These are phyloP conservation scores for Sinocyclocheilus maitianheensis DNA, from an alignment of 2,113 vertebrate genomes.

Conservation along the genomic window DNA sequence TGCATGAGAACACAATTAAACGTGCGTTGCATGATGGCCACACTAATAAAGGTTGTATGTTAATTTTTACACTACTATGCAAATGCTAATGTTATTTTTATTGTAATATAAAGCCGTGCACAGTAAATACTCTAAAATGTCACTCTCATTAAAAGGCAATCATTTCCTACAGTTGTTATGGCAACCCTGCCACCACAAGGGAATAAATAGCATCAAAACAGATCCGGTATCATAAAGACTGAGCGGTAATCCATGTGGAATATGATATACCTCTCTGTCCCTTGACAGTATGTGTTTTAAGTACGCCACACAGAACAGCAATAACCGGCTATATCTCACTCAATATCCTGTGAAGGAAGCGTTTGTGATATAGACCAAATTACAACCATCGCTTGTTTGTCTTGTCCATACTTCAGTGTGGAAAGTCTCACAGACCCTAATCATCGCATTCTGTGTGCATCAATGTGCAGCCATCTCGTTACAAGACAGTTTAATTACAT, in stretches of 20 bases:
- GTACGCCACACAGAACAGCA: neutral
- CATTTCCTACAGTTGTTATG: slow-evolving; percentile 36
- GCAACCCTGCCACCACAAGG: slow-evolving; percentile 1
- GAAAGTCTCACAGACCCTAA: slow-evolving; percentile 7
- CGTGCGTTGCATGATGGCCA: neutral
- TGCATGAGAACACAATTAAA: neutral
- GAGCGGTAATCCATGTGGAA: slow-evolving; percentile 16
- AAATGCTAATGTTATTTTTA: slow-evolving; percentile 24
- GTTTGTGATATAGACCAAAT: slow-evolving; percentile 21
- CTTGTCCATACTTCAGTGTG: neutral
- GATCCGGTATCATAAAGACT: slow-evolving; percentile 31
- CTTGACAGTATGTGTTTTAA: neutral
- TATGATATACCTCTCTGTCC: slow-evolving; percentile 17
- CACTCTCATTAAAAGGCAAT: slow-evolving; percentile 39
- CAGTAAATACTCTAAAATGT: slow-evolving; percentile 20
- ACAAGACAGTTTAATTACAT: slow-evolving; percentile 45
- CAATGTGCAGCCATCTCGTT: slow-evolving; percentile 21
- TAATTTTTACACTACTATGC: neutral
- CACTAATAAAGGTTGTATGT: neutral
- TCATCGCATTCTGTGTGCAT: slow-evolving; percentile 34
- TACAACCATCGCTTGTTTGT: neutral
- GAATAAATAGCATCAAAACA: slow-evolving; percentile 44
- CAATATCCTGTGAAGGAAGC: neutral
- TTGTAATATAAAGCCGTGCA: slow-evolving; percentile 24
- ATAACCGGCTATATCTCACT: neutral